Evolutionary conservation across 2,888 invertebrate species (phyloP), one percentile per base, ranked within the genome.

Genomic region (Junonia oenone): DNA sequence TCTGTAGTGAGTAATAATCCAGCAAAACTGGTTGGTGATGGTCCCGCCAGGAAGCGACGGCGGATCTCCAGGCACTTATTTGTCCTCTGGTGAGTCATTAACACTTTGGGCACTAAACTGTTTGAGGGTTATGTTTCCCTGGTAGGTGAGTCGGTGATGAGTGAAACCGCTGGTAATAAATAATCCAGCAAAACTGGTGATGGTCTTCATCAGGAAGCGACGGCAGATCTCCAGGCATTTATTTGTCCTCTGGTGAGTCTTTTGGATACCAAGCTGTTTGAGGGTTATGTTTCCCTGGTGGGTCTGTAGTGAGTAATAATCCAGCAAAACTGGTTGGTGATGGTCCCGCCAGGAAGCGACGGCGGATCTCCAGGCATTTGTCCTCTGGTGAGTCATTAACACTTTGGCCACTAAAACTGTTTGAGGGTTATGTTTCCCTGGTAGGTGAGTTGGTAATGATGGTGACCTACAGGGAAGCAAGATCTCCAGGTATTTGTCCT

Each of bases 401-500:
- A n/a, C n/a, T n/a, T n/a, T n/a, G n/a, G n/a, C n/a, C n/a, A n/a
- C n/a, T n/a, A n/a, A n/a, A n/a, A n/a, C n/a, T n/a, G n/a, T n/a
- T n/a, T n/a, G n/a, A n/a, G n/a, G n/a, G n/a, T n/a, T n/a, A n/a
- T n/a, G n/a, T n/a, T n/a, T n/a, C 61, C 11, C 68, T 71, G 15
- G 31, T 62, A 13, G 68, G 71, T 15, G 77, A 71, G 65, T 76
- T 73, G 63, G 70, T 72, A 51, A 70, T 68, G 59, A 66, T 61
- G 97, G 97, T 63, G 97, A 97, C 97, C 55, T 95, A 94, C 66
- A 90, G 97, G n/a, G 60, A 97, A 97, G 79, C 93, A 97, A 43
- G 67, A 92, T 96, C 73, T 95, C 95, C 1, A 90, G 95, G n/a
- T 93, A 93, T 62, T 88, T 91, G 8, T 85, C 91, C n/a, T n/a